phyloP scores from a whole-genome alignment of 2,113 vertebrate species.

The Sinocyclocheilus grahami region DNA sequence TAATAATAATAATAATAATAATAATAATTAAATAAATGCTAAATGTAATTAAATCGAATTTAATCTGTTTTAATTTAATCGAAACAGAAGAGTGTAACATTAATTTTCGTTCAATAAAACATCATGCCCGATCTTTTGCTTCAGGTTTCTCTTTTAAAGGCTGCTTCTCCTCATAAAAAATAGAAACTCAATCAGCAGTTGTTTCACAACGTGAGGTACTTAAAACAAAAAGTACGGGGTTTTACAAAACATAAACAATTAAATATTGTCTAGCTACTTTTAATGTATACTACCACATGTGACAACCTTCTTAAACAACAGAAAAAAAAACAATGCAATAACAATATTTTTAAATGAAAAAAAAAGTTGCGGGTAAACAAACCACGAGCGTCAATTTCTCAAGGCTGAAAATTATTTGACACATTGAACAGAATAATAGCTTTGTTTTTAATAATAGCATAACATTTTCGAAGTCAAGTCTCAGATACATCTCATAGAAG shows the following conservation, averaged over 20 bases:
- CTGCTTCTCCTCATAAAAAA: background rate
- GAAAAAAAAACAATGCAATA: background rate
- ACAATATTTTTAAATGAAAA: background rate
- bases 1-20: background rate
- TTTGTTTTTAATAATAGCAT: background rate
- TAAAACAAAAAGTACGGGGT: background rate
- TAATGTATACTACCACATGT: background rate
- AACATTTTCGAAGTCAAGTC: background rate
- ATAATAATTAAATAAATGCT: background rate
- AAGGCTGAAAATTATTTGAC: background rate
- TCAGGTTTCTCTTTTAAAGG: background rate
- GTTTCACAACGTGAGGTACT: background rate
- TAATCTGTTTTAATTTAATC: background rate
- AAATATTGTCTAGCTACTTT: background rate
- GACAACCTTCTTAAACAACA: background rate
- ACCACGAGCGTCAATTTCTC: background rate
- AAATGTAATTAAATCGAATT: background rate
- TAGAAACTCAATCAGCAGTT: background rate
- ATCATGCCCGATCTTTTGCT: background rate
- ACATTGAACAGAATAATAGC: background rate
- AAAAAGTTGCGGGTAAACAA: background rate
- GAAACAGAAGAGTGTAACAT: background rate
- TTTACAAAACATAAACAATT: background rate
- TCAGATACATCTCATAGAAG: background rate
- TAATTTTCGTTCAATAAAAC: background rate